A percentile compares a stretch with the other conserved stretches of the same genome.
These are phyloP conservation scores for Danaus melanippus DNA, from an alignment of 1,140 invertebrate species.

Conservation along the genomic window DNA sequence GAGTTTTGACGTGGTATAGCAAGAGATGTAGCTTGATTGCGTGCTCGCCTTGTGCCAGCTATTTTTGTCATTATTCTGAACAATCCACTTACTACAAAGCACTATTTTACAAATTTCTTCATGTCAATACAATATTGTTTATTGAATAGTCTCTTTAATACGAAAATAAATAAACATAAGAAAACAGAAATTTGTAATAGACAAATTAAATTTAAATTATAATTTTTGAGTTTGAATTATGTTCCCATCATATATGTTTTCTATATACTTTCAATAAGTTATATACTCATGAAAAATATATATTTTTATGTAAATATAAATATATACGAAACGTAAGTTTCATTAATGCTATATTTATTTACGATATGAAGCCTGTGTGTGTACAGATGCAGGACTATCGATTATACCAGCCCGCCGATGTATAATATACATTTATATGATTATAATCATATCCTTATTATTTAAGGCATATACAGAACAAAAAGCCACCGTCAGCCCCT, in stretches of 20 bases:
- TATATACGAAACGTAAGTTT: constrained; percentile 2
- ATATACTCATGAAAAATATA: neutral
- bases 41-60: constrained; percentile 55
- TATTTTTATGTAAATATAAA: constrained; percentile 2
- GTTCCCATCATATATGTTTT: too few relatives aligned
- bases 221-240: neutral
- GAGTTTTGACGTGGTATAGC: constrained; percentile 60
- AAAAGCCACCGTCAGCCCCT: constrained; percentile 63
- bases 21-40: constrained; percentile 55
- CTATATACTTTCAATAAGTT: too few relatives aligned
- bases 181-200: constrained; percentile 6
- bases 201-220: constrained; percentile 10
- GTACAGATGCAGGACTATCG: constrained; percentile 22
- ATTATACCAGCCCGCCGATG: constrained; percentile 28
- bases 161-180: constrained; percentile 13
- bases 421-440: constrained; percentile 20
- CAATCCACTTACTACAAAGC: constrained; percentile 18
- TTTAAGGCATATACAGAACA: constrained; percentile 41
- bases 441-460: constrained; percentile 18
- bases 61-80: constrained; percentile 41
- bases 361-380: neutral
- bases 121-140: constrained; percentile 19
- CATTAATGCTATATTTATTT: constrained; percentile 11
- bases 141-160: constrained; percentile 23
- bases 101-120: constrained; percentile 18